These are phyloP conservation scores for Conops quadrifasciatus DNA, from an alignment of 2,888 invertebrate genomes.

Conservation along the genomic window DNA sequence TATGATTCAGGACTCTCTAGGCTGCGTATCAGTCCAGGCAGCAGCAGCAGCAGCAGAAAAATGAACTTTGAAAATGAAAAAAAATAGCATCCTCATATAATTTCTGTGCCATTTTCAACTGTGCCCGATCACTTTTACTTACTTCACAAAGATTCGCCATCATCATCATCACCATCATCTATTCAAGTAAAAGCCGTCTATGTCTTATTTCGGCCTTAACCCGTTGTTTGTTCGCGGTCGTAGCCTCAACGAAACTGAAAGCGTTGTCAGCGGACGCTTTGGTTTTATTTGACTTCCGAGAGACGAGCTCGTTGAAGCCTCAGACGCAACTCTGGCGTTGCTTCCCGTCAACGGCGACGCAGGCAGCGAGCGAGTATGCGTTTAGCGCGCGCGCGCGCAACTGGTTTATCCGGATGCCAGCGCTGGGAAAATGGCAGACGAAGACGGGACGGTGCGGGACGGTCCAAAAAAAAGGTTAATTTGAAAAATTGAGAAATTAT, in stretches of 20 bases:
- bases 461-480: conserved; percentile 34
- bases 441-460: not conserved
- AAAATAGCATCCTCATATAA: not conserved
- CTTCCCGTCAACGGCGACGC: not conserved
- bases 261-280: conserved; percentile 56
- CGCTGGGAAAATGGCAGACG: not conserved
- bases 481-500: not conserved
- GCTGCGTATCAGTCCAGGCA: conserved; percentile 40
- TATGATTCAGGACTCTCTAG: conserved; percentile 44
- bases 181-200: not conserved
- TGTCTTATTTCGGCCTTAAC: not conserved
- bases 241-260: conserved; percentile 61
- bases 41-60: conserved; percentile 44
- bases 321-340: not conserved
- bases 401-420: conserved; percentile 32
- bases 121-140: conserved; percentile 10
- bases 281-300: conserved; percentile 62
- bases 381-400: not conserved
- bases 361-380: not conserved
- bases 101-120: too few species aligned
- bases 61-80: not conserved
- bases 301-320: conserved; percentile 26
- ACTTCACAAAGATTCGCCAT: conserved; percentile 15
- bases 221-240: conserved; percentile 45
- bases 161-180: too few species aligned